These are phyloP conservation scores for Ophion slaviceki DNA, from an alignment of 2,888 invertebrate species.

Conservation along the genomic window DNA sequence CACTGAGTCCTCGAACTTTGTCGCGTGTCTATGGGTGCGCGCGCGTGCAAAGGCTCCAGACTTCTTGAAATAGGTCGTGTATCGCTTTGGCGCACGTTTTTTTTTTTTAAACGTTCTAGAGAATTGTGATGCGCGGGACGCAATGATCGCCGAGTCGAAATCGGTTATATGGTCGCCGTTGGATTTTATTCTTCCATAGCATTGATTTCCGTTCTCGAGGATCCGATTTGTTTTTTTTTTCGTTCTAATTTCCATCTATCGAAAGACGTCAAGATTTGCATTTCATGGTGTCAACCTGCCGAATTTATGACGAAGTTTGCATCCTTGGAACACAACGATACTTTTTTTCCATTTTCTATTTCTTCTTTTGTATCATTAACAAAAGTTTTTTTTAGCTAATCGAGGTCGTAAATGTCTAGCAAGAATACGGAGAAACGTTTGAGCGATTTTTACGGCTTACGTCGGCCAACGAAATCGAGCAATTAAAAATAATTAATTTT, in stretches of 20 bases:
- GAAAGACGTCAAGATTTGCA: neutral
- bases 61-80: neutral
- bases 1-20: constrained; percentile 38
- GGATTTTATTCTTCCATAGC: neutral
- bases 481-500: neutral
- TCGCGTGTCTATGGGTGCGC: neutral
- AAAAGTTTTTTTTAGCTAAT: too few relatives aligned
- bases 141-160: neutral
- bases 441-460: too few relatives aligned
- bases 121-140: neutral
- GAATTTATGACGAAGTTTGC: neutral
- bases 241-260: neutral
- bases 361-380: neutral
- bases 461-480: too few relatives aligned
- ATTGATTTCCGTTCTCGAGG: neutral
- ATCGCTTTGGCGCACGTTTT: neutral
- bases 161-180: neutral
- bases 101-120: neutral
- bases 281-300: neutral
- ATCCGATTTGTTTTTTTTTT: neutral
- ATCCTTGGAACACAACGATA: neutral
- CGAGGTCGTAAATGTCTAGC: too few relatives aligned
- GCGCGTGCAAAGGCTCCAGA: neutral
- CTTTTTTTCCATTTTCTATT: neutral
- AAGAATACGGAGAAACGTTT: too few relatives aligned